phyloP scores from a whole-genome alignment of 2,797 vertebrate genomes.

The Psittacula echo region DNA sequence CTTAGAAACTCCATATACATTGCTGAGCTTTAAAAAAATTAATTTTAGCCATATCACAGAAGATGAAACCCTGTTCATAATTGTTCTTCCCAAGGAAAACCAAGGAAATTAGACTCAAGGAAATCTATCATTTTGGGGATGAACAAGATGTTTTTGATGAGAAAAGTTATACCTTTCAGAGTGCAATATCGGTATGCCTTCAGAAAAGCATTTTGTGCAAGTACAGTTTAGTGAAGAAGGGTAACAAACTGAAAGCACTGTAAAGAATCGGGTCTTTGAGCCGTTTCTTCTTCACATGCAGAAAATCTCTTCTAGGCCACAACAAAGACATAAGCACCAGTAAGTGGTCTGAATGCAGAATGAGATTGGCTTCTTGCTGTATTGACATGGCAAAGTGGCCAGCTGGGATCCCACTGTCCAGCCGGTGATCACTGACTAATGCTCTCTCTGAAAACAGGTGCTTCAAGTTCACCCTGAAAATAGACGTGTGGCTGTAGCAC shows the following conservation, averaged over 20 bases:
- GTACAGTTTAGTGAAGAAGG: conserved; percentile 28
- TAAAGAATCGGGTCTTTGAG: not conserved
- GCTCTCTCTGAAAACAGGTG: not conserved
- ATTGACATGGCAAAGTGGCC: not conserved
- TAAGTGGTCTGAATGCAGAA: not conserved
- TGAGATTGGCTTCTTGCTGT: not conserved
- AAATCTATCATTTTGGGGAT: not conserved
- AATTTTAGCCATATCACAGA: not conserved
- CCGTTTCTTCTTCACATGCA: not conserved
- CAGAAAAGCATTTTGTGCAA: conserved; percentile 17
- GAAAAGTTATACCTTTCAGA: conserved; percentile 4
- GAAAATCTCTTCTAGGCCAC: not conserved
- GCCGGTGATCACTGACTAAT: not conserved
- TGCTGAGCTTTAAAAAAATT: not conserved
- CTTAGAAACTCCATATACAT: not conserved
- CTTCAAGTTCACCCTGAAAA: not conserved
- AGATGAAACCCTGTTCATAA: not conserved
- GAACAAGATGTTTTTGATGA: conserved; percentile 37
- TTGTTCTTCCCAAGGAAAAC: not conserved
- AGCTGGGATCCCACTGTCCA: not conserved
- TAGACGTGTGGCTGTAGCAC: not conserved
- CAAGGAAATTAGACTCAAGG: not conserved
- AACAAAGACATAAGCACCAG: not conserved
- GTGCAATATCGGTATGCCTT: conserved; percentile 14
- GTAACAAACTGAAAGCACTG: conserved; percentile 1